These are phyloP conservation scores for Probosciger aterrimus DNA, from an alignment of 2,113 vertebrate genomes.

Conservation along the genomic window DNA sequence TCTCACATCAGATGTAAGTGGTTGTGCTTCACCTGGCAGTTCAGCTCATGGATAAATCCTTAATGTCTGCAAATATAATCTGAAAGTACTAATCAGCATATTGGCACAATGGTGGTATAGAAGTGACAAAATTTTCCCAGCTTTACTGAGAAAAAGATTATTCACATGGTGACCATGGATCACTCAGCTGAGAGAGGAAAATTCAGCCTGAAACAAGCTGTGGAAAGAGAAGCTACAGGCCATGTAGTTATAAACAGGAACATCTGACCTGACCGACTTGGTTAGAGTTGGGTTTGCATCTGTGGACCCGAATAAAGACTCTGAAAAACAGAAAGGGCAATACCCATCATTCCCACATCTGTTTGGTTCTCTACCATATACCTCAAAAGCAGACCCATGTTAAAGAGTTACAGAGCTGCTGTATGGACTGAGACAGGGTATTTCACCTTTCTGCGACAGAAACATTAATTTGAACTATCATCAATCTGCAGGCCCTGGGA, in stretches of 20 bases:
- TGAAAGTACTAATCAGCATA: not conserved
- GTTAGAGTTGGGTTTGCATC: not conserved
- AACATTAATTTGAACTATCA: not conserved
- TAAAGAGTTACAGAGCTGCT: not conserved
- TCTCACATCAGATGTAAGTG: not conserved
- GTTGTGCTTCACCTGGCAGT: not conserved
- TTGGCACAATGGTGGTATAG: not conserved
- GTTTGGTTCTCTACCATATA: not conserved
- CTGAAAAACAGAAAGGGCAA: not conserved
- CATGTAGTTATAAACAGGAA: not conserved
- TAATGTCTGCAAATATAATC: not conserved
- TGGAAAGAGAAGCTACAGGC: not conserved
- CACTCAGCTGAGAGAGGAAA: not conserved
- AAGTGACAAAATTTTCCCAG: not conserved
- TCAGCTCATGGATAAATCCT: not conserved
- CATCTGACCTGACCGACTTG: not conserved
- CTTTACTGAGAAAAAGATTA: not conserved
- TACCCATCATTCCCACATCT: not conserved
- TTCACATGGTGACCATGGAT: not conserved
- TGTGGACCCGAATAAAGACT: not conserved
- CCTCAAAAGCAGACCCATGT: not conserved
- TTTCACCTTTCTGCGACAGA: not conserved
- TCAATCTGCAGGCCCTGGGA: slow-evolving; percentile 76
- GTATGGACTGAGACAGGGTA: not conserved
- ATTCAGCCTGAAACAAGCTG: not conserved